phyloP scores from a whole-genome alignment of 2,888 invertebrate genomes.

The Drosophila nr. fundita region DNA sequence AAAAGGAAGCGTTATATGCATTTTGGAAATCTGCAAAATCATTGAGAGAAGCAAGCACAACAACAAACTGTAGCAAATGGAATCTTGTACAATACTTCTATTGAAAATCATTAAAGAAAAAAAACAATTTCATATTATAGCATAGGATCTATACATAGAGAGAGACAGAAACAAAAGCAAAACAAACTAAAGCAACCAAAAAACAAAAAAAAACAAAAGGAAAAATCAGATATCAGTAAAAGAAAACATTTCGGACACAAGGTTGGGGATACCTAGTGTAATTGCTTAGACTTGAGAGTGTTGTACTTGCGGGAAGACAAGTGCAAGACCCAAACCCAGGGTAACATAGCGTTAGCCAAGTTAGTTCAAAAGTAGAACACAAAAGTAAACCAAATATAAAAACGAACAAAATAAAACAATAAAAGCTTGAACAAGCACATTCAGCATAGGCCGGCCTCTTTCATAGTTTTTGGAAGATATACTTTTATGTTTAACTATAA shows the following conservation, averaged over 20 bases:
- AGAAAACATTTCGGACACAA: slow-evolving; percentile 61
- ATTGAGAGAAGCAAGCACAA: slow-evolving; percentile 65
- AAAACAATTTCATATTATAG: slow-evolving; percentile 13
- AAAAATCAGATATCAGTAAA: slow-evolving; percentile 11
- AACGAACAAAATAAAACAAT: slow-evolving; percentile 8
- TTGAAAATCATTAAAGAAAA: slow-evolving; percentile 60
- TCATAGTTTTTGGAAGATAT: slow-evolving; percentile 20
- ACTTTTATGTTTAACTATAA: slow-evolving; percentile 28
- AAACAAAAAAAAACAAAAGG: slow-evolving; percentile 14
- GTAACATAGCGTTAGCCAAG: slow-evolving; percentile 33
- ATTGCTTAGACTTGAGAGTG: slow-evolving; percentile 80
- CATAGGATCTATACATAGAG: slow-evolving; percentile 76
- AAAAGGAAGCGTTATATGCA: slow-evolving; percentile 53
- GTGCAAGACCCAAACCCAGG: slow-evolving; percentile 67
- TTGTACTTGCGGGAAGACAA: slow-evolving; percentile 73
- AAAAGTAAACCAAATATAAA: slow-evolving; percentile 27
- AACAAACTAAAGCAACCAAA: slow-evolving; percentile 4
- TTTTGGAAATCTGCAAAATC: slow-evolving; percentile 79
- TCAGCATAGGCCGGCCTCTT: slow-evolving; percentile 21
- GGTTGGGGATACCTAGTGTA: slow-evolving; percentile 84
- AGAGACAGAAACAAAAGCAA: slow-evolving; percentile 54
- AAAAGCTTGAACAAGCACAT: slow-evolving; percentile 12
- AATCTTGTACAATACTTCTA: slow-evolving; percentile 81
- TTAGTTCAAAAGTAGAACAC: slow-evolving; percentile 25
- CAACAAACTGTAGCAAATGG: slow-evolving; percentile 78